A percentile compares a stretch with the other conserved stretches of the same genome.
Conservation (phyloP, 2,888 invertebrate genomes). For the Mongoloraphidia duomilia region DNA sequence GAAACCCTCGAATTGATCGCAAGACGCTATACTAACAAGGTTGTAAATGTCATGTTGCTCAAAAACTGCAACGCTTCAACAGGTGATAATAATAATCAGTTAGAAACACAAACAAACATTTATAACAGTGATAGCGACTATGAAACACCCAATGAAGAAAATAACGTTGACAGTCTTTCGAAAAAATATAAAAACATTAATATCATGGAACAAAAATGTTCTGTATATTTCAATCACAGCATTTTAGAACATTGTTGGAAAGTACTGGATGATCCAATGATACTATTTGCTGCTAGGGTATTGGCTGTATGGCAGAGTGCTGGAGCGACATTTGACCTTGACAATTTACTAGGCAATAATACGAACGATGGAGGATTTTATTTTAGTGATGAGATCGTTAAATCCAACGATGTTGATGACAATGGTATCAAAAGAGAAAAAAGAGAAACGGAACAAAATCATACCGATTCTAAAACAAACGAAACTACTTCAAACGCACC, state of each 20-base stretch:
- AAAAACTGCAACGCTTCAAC: constrained; percentile 9
- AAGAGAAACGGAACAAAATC: too few species aligned
- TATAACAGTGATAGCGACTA: neutral
- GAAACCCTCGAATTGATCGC: constrained; percentile 22
- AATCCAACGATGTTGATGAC: too few species aligned
- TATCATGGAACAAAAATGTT: constrained; percentile 26
- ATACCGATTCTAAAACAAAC: too few species aligned
- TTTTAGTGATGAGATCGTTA: too few species aligned
- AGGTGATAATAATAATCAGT: neutral
- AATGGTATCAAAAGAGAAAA: too few species aligned
- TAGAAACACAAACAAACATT: neutral
- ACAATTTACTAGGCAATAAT: neutral
- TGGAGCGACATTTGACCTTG: constrained; percentile 30
- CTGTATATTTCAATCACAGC: constrained; percentile 34
- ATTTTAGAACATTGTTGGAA: constrained; percentile 36
- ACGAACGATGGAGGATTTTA: too few species aligned
- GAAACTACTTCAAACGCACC: too few species aligned
- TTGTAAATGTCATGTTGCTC: constrained; percentile 22
- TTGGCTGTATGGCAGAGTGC: constrained; percentile 39
- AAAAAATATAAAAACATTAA: constrained; percentile 30
- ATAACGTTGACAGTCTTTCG: constrained; percentile 22
- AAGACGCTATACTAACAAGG: constrained; percentile 21
- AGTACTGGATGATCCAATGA: constrained; percentile 28
- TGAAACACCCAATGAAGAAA: neutral
- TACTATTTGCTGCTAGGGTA: constrained; percentile 36